Base-by-base conservation (phyloP, 2,888 invertebrate genomes). In the Drosophila antonietae region DNA sequence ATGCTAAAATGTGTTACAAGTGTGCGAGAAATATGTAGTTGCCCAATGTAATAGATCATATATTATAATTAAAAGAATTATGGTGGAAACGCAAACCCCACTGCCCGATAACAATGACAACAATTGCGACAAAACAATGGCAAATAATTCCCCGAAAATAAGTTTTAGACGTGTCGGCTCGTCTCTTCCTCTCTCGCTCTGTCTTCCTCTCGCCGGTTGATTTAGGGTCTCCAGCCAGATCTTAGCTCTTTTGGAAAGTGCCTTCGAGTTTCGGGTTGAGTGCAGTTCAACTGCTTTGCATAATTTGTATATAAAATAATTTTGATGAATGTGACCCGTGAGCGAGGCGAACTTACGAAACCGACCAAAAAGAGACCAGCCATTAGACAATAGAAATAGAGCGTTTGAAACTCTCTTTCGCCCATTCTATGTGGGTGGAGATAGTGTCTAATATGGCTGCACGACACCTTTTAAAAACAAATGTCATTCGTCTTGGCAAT, bases 1-100 rank as follows among this genome's bases (percentile, higher is more conserved):
- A 90, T 90, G 90, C 86, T 90, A 90, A 90, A 90, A 88, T 87
- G 84, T 79, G 77, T 82, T 88, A 89, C 85, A 90, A 85, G 88
- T 80, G 78, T 83, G 83, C 79, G 72, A 79, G 83, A 88, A 82
- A 82, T 80, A 78, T 76, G 39, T 59, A 15, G 44, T 20, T 44
- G 57, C 33, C 73, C 43, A 70, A 73, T 79, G 88, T 88, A 90
- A 90, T 90, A 89, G 82, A 90, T 90, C 91, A 91, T 90, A 87
- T 51, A 51, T 51, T 51, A 51, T 88, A 90, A 90, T 89, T 90
- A 90, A 80, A 90, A 89, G 91, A 89, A 87, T 85, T 89, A 87
- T 87, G 88, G 75, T 81, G 86, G 88, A 84, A 84, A 84, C 69
- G 47, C 43, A 55, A 55, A 10, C 51, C 46, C 31, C 58, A 39